Evolutionary conservation across 2,797 vertebrate genomes (phyloP).

Genomic region (Liparis tanakae): DNA sequence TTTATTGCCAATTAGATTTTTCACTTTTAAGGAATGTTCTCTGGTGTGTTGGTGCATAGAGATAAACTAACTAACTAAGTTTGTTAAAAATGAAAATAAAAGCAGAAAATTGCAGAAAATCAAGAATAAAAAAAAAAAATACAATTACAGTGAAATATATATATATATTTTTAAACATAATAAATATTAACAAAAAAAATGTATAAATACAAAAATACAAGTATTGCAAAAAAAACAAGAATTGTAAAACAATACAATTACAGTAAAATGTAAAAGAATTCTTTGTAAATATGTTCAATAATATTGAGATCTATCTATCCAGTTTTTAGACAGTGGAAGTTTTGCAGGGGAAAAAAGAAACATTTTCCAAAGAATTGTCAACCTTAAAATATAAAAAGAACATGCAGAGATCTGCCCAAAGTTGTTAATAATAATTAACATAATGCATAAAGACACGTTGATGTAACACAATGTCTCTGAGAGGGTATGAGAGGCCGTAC

Average conservation of each 20-base stretch:
- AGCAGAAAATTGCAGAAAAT: background rate
- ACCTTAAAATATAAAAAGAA: too few relatives aligned
- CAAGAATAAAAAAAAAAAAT: background rate
- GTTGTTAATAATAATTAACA: background rate
- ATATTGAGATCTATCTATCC: background rate
- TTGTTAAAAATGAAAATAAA: background rate
- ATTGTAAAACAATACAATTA: background rate
- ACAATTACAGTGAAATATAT: background rate
- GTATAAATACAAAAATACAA: too few relatives aligned
- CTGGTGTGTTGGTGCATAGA: background rate
- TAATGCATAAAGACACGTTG: background rate
- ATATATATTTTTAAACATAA: background rate
- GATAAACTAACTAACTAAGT: too few relatives aligned
- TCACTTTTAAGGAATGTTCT: background rate
- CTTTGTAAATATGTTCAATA: background rate
- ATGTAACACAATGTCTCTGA: background rate
- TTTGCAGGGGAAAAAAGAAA: too few relatives aligned
- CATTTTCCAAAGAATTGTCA: too few relatives aligned
- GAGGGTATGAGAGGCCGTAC: background rate
- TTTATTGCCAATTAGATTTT: background rate
- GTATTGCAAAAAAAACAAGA: background rate
- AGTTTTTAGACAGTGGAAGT: background rate
- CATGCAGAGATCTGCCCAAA: background rate
- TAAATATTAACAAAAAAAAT: background rate
- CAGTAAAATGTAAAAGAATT: background rate